phyloP scores from a whole-genome alignment of 2,888 invertebrate genomes.

The Mycalesis mineus region DNA sequence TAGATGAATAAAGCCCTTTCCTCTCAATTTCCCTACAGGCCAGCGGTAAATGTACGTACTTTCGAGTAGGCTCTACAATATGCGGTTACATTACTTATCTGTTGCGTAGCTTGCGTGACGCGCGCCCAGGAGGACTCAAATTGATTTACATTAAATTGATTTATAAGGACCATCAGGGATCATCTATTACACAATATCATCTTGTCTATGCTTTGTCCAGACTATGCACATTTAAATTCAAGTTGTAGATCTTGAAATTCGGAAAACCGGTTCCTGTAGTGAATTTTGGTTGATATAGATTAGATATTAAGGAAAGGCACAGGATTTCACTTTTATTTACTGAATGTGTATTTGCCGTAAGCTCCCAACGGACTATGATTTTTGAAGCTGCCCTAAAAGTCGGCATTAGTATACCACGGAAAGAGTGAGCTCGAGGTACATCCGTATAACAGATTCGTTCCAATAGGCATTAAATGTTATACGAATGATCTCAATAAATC shows the following conservation, averaged over 20 bases:
- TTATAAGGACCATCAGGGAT: conserved; percentile 57
- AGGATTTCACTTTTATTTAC: too few species aligned
- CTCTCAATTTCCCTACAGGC: conserved; percentile 19
- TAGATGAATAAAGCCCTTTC: neutral
- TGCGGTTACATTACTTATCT: neutral
- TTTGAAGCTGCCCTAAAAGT: too few species aligned
- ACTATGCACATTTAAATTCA: too few species aligned
- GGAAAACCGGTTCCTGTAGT: too few species aligned
- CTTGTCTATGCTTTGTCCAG: too few species aligned
- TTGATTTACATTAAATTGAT: conserved; percentile 78
- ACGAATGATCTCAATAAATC: neutral
- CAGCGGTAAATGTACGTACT: neutral
- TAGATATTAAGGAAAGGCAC: too few species aligned
- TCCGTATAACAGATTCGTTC: neutral
- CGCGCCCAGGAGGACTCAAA: conserved; percentile 59
- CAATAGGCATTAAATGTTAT: neutral
- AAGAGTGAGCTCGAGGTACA: neutral
- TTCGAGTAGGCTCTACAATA: neutral
- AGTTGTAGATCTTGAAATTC: too few species aligned
- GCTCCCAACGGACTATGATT: too few species aligned
- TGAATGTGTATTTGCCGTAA: too few species aligned
- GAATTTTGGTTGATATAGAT: too few species aligned
- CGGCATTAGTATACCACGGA: too few species aligned
- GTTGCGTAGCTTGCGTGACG: conserved; percentile 58
- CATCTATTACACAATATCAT: too few species aligned